Evolutionary conservation across 2,888 invertebrate genomes (phyloP).

Genomic region (Boloria euphrosyne): DNA sequence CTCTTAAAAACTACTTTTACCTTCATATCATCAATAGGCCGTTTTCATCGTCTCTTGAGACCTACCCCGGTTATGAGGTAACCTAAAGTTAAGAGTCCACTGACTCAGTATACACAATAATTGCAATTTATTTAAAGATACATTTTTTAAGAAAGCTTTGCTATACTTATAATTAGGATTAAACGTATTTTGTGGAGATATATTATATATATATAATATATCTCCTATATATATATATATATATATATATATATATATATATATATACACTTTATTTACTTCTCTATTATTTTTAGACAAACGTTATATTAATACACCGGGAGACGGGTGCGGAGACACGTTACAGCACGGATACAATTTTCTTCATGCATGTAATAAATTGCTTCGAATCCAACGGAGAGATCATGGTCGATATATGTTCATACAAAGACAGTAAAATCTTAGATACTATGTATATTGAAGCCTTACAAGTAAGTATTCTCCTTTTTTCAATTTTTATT

Average conservation of each 20-base stretch:
- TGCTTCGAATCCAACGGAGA: slow-evolving; percentile 87
- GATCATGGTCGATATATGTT: slow-evolving; percentile 90
- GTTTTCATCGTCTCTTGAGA: slow-evolving; percentile 21
- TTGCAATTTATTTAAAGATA: no score
- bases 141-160: no score
- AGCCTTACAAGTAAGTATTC: slow-evolving; percentile 84
- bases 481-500: no score
- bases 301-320: slow-evolving; percentile 84
- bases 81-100: not conserved
- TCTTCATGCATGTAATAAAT: slow-evolving; percentile 93
- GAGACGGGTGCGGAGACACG: slow-evolving; percentile 77
- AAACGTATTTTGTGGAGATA: no score
- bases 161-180: no score
- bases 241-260: no score
- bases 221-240: no score
- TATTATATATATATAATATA: no score
- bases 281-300: slow-evolving; percentile 72
- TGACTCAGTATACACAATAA: no score
- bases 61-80: slow-evolving; percentile 36
- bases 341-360: slow-evolving; percentile 84
- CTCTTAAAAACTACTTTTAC: slow-evolving; percentile 82
- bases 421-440: slow-evolving; percentile 90
- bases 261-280: no score
- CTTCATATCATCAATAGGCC: slow-evolving; percentile 40
- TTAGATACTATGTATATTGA: slow-evolving; percentile 92